Evolutionary conservation across 2,888 invertebrate species (phyloP).

Genomic region (Drosophila tanythrix): DNA sequence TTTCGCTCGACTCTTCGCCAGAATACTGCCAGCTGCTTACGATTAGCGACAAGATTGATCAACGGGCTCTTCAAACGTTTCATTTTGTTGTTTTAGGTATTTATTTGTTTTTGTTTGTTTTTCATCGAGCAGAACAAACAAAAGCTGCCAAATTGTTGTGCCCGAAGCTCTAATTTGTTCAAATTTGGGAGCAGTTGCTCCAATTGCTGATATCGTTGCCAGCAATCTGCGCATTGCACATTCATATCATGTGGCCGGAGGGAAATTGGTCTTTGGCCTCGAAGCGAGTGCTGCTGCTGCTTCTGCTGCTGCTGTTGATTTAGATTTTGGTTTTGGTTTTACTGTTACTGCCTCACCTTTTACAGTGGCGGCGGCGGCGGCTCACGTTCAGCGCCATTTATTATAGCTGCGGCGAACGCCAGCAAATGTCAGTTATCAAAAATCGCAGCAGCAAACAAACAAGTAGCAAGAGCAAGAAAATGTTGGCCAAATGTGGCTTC

Average conservation of each 20-base stretch:
- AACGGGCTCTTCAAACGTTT: not conserved
- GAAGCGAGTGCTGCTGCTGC: not conserved
- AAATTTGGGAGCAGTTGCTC: constrained; percentile 39
- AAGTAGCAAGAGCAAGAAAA: constrained; percentile 71
- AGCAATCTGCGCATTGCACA: constrained; percentile 50
- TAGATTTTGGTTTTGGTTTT: constrained; percentile 1
- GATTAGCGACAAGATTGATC: not conserved
- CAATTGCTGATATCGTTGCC: constrained; percentile 39
- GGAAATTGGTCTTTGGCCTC: constrained; percentile 34
- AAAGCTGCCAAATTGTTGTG: constrained; percentile 18
- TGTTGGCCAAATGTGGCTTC: constrained; percentile 64
- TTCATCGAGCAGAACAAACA: not conserved
- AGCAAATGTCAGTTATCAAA: constrained; percentile 76
- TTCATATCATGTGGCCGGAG: constrained; percentile 44
- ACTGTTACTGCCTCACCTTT: not conserved
- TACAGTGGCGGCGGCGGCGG: constrained; percentile 1
- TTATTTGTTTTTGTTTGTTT: not conserved
- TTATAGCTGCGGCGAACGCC: constrained; percentile 45
- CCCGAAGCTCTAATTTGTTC: constrained; percentile 29
- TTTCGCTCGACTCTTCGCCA: not conserved
- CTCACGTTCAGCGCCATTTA: constrained; percentile 42
- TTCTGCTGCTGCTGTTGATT: not conserved
- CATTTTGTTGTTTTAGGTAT: not conserved
- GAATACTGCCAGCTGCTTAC: not conserved
- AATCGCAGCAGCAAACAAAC: constrained; percentile 72